These are phyloP conservation scores for Melitaea cinxia DNA, from an alignment of 1,140 invertebrate genomes.

Conservation along the genomic window DNA sequence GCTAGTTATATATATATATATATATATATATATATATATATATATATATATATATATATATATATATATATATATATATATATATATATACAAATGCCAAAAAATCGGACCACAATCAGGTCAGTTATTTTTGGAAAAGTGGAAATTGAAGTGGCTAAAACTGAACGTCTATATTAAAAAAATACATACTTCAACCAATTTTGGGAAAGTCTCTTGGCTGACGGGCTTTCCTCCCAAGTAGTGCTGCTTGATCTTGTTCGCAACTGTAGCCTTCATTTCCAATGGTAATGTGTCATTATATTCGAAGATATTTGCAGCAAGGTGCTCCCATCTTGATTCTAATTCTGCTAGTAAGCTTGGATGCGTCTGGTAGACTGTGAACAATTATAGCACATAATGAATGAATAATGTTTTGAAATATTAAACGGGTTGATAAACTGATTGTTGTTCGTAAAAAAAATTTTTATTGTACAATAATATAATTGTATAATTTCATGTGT, in stretches of 20 bases:
- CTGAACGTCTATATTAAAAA: neutral
- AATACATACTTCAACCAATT: constrained; percentile 47
- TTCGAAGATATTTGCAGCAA: constrained; percentile 83
- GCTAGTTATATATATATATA: too few species aligned
- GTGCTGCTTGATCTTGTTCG: constrained; percentile 81
- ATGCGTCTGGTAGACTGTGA: constrained; percentile 77
- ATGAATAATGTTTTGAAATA: neutral
- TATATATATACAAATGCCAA: too few species aligned
- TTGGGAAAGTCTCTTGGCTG: constrained; percentile 63
- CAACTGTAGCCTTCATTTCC: constrained; percentile 66
- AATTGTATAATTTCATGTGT: too few species aligned
- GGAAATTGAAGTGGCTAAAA: too few species aligned
- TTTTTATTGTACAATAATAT: too few species aligned
- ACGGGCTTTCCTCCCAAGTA: constrained; percentile 82
- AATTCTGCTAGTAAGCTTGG: constrained; percentile 75
- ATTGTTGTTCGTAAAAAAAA: too few species aligned
- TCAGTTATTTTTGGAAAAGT: too few species aligned
- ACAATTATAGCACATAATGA: neutral
- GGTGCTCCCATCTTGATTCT: constrained; percentile 82
- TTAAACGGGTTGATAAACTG: too few species aligned
- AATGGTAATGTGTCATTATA: constrained; percentile 83
- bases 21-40: too few species aligned
- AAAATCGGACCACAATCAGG: too few species aligned
- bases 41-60: too few species aligned
- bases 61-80: too few species aligned